phyloP scores from a whole-genome alignment of 2,888 invertebrate genomes.

The Drosophila anomelani region DNA sequence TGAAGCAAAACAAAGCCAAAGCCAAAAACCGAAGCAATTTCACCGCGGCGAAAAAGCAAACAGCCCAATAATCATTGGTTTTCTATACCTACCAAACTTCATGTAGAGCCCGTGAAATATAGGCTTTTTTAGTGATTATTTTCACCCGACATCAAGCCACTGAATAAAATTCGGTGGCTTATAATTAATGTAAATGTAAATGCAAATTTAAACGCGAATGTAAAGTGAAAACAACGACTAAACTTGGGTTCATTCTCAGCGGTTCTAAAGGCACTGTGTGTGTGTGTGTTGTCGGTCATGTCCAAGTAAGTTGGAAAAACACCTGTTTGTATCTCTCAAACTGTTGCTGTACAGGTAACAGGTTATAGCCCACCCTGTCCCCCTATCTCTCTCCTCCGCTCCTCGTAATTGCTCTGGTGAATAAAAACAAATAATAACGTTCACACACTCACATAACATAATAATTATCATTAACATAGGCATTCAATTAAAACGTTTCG shows the following conservation, averaged over 20 bases:
- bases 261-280: conserved; percentile 50
- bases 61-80: conserved; percentile 37
- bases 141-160: conserved; percentile 65
- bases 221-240: conserved; percentile 52
- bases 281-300: conserved; percentile 51
- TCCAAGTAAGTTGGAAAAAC: conserved; percentile 65
- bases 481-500: conserved; percentile 56
- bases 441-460: conserved; percentile 19
- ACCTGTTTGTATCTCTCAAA: conserved; percentile 56
- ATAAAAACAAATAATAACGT: conserved; percentile 24
- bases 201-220: conserved; percentile 1
- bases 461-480: conserved; percentile 44
- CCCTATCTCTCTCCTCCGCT: background rate
- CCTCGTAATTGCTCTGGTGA: conserved; percentile 15
- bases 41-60: conserved; percentile 58
- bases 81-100: conserved; percentile 23
- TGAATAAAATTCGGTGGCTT: conserved; percentile 46
- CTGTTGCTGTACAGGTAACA: conserved; percentile 43
- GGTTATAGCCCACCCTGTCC: conserved; percentile 18
- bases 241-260: conserved; percentile 58
- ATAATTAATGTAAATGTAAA: conserved; percentile 70
- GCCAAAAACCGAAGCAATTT: conserved; percentile 60
- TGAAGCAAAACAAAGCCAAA: conserved; percentile 78
- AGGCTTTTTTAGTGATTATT: conserved; percentile 13
- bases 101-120: conserved; percentile 22